Percentiles rank a stretch among this genome's conserved stretches.
Conservation (phyloP, 2,113 vertebrate genomes). For the Promerops cafer region DNA sequence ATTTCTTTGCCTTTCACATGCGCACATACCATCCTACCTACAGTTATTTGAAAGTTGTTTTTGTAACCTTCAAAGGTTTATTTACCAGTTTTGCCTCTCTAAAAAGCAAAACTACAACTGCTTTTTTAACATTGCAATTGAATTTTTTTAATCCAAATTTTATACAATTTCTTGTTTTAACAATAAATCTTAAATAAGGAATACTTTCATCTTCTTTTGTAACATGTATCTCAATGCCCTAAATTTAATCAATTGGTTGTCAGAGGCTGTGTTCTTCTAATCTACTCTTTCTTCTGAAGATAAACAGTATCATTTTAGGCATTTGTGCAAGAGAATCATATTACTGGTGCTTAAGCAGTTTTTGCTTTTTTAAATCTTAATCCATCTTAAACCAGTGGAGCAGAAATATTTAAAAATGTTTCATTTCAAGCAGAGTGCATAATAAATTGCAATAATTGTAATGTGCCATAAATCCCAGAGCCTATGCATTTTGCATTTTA, state of each 20-base stretch:
- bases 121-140: neutral
- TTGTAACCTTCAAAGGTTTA: slow-evolving; percentile 25
- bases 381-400: slow-evolving; percentile 85
- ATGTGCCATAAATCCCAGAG: slow-evolving; percentile 85
- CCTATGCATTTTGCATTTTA: slow-evolving; percentile 85
- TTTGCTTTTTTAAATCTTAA: slow-evolving; percentile 83
- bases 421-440: slow-evolving; percentile 81
- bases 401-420: slow-evolving; percentile 84
- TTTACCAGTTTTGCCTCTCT: slow-evolving; percentile 13
- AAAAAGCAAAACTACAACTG: neutral
- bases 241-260: slow-evolving; percentile 81
- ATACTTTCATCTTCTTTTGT: slow-evolving; percentile 72
- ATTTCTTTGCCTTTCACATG: slow-evolving; percentile 13
- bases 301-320: slow-evolving; percentile 82
- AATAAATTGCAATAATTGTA: slow-evolving; percentile 84
- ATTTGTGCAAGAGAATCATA: slow-evolving; percentile 81
- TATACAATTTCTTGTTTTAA: slow-evolving; percentile 58
- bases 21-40: neutral
- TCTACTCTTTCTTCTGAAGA: slow-evolving; percentile 79
- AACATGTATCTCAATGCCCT: slow-evolving; percentile 67
- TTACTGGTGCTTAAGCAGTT: slow-evolving; percentile 86
- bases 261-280: slow-evolving; percentile 76
- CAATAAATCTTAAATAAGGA: slow-evolving; percentile 67
- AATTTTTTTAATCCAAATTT: slow-evolving; percentile 60
- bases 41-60: slow-evolving; percentile 26